A percentile compares a stretch with the other conserved stretches of the same genome.
Conservation (phyloP, 2,113 vertebrate genomes). For the Azemiops feae region DNA sequence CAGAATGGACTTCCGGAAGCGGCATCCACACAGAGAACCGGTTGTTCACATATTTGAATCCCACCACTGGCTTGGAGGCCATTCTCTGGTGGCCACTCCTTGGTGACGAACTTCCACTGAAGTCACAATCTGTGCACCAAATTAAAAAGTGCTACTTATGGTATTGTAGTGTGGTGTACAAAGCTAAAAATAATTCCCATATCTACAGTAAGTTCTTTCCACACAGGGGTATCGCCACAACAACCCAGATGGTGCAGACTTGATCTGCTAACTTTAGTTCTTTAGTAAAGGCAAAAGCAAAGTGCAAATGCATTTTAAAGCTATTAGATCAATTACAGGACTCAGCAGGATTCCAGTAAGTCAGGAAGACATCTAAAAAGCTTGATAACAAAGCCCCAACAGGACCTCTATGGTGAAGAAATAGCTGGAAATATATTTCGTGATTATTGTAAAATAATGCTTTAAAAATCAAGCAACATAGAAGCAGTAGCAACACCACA, state of each 20-base stretch:
- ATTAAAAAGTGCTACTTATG: background rate
- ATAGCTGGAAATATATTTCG: background rate
- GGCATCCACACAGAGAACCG: too few species aligned
- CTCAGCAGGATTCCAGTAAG: background rate
- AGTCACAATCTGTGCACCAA: background rate
- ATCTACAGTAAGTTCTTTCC: background rate
- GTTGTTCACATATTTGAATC: too few species aligned
- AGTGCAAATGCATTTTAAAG: background rate
- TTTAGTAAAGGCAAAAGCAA: background rate
- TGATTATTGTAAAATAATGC: background rate
- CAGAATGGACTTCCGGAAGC: too few species aligned
- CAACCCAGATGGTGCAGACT: background rate
- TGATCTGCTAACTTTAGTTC: background rate
- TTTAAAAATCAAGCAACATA: background rate
- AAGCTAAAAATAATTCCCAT: background rate
- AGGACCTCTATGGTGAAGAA: background rate
- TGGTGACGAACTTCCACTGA: background rate
- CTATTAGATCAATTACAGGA: background rate
- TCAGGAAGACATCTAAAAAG: background rate
- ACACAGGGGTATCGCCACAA: background rate
- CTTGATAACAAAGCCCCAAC: background rate
- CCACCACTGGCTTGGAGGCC: background rate
- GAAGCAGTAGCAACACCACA: background rate
- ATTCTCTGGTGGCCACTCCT: background rate
- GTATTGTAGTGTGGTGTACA: background rate